Percentiles rank a stretch among this genome's conserved stretches.
phyloP scores from a whole-genome alignment of 2,888 invertebrate species.

The Deilephila elpenor region DNA sequence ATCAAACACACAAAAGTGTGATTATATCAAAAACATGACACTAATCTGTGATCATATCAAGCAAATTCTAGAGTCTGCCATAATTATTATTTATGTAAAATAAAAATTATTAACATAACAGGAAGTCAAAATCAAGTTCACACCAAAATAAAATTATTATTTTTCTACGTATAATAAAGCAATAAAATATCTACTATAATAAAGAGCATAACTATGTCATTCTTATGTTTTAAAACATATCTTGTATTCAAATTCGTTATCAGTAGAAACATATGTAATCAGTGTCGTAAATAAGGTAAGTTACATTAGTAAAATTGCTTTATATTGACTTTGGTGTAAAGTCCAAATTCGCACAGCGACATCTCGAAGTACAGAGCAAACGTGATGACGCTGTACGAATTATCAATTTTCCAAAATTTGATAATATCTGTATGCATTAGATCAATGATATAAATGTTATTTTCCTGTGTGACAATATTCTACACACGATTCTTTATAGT shows the following conservation, averaged over 20 bases:
- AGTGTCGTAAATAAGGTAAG: neutral
- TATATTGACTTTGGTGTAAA: neutral
- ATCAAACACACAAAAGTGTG: neutral
- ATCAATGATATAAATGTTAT: neutral
- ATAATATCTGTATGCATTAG: neutral
- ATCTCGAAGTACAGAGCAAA: neutral
- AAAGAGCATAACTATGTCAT: neutral
- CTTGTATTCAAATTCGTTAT: neutral
- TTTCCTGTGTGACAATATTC: neutral
- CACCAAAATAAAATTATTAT: slow-evolving; percentile 1
- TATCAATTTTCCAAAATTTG: neutral
- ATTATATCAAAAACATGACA: slow-evolving; percentile 6
- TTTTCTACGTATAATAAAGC: neutral
- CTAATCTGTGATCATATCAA: slow-evolving; percentile 1
- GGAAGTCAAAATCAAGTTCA: slow-evolving; percentile 6
- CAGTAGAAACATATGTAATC: neutral
- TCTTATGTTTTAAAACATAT: neutral
- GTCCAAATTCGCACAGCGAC: neutral
- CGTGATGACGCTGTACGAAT: neutral
- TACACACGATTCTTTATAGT: neutral
- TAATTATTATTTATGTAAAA: neutral
- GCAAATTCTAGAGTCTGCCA: neutral
- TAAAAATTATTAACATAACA: neutral
- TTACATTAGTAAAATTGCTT: neutral
- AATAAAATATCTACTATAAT: neutral